Evolutionary conservation across 2,797 vertebrate species (phyloP), one percentile per base, ranked within the genome.

Genomic region (Tokudaia muenninki): DNA sequence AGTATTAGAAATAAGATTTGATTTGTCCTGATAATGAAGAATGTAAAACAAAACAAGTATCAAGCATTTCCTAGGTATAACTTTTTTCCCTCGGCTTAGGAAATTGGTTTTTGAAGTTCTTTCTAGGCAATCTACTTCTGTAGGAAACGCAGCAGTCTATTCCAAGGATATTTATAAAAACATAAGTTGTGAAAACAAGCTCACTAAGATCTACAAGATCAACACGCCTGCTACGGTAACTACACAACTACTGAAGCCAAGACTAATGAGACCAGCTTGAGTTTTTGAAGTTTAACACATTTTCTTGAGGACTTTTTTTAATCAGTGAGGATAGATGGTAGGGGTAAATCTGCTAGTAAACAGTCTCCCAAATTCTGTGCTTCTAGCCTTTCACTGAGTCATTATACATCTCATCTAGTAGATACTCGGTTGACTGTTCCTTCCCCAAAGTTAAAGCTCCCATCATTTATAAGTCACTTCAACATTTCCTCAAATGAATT

Each of bases 1-100:
- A 87, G 37, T 78, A 94, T 21, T 74, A 57, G 12, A 96, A 97
- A 90, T 55, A 57, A 96, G 29, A 96, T 90, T 81, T 34, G 21
- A 22, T 55, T 90, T 21, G 11, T 37, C 61, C 6, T 91, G 82
- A 80, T 29, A 95, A 95, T 57, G 83, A 94, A 96, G 34, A 89
- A 5, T 82, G 12, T 55, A 90, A 4, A 74, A 92, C 3, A 87
- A 94, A 95, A 86, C 6, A 72, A 1, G 19, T 34, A 57, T 6
- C 55, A 29, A 92, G 21, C 87, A 21, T 63, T 91, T 79, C 22
- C 63, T 79, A 77, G 59, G 21, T 26, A 7, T 26, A n/a, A 16
- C 47, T 87, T 52, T n/a, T 70, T 65, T 59, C 10, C 29, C 31
- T 78, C 26, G 22, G 57, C 24, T 95, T 93, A 77, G 16, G 81